Conservation (phyloP, 37 sponge, comb jelly and placozoan species). For the Petrosia ficiformis region DNA sequence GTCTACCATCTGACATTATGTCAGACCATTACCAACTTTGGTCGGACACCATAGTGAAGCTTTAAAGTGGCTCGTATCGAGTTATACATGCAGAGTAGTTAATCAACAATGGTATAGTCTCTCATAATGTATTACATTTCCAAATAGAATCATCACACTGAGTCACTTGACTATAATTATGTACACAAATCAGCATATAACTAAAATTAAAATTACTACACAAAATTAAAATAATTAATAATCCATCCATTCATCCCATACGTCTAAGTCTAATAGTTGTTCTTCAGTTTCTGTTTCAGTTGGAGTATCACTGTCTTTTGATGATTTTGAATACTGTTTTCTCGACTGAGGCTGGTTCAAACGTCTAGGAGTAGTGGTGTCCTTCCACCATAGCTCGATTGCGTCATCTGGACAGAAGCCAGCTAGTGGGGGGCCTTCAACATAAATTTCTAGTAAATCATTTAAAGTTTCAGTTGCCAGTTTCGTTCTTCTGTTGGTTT, state of each 20-base stretch:
- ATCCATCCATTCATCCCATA: conserved; percentile 28
- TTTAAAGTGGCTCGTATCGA: no score
- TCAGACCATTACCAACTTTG: background rate
- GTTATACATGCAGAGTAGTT: no score
- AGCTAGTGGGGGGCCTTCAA: conserved; percentile 50
- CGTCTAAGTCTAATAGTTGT: background rate
- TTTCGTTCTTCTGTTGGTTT: conserved; percentile 33
- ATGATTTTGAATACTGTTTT: conserved; percentile 29
- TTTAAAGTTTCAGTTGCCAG: conserved; percentile 26
- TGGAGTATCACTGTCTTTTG: background rate
- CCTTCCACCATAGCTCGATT: conserved; percentile 50
- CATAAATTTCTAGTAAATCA: conserved; percentile 59
- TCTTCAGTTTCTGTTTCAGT: background rate
- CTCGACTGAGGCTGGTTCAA: conserved; percentile 26
- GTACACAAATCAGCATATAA: no score
- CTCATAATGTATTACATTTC: conserved; percentile 46
- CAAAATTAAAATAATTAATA: no score
- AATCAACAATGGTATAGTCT: no score
- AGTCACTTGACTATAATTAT: no score
- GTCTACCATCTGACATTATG: background rate
- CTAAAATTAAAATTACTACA: no score
- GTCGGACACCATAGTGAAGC: background rate
- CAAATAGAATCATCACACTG: no score
- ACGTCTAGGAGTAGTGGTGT: conserved; percentile 30
- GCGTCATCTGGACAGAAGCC: conserved; percentile 30